Evolutionary conservation across 2,797 vertebrate species (phyloP).

Genomic region (Merluccius polli): DNA sequence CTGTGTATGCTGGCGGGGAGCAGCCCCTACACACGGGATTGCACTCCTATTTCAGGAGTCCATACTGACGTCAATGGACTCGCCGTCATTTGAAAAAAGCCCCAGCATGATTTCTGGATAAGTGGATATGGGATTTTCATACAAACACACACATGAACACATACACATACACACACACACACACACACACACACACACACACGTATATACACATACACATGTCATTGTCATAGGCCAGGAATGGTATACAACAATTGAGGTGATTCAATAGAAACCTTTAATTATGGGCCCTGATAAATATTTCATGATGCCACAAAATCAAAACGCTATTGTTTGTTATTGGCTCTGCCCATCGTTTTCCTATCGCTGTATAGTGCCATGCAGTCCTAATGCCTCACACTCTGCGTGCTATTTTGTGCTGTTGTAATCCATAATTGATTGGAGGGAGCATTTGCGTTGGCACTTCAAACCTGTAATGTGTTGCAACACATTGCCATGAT

Average conservation of each 20-base stretch:
- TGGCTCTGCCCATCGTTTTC: conserved; percentile 42
- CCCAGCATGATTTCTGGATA: neutral
- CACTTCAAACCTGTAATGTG: neutral
- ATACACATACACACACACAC: too few relatives aligned
- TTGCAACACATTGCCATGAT: too few relatives aligned
- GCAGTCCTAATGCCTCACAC: conserved; percentile 58
- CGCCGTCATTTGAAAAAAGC: neutral
- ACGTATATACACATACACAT: neutral
- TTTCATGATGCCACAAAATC: conserved; percentile 51
- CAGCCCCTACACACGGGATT: too few relatives aligned
- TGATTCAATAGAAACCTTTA: conserved; percentile 3
- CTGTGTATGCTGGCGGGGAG: conserved; percentile 42
- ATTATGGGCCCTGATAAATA: conserved; percentile 63
- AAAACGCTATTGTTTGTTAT: conserved; percentile 45
- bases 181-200: neutral
- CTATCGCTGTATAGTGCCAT: conserved; percentile 51
- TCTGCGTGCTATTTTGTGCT: conserved; percentile 52
- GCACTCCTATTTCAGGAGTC: neutral
- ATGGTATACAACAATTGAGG: neutral
- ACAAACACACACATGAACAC: too few relatives aligned
- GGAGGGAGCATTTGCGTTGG: conserved; percentile 61
- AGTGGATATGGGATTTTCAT: neutral
- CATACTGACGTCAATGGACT: neutral
- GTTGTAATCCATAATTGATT: conserved; percentile 62
- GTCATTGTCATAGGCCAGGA: neutral